Conservation (phyloP, 2,888 invertebrate genomes). For the Idaea straminata region DNA sequence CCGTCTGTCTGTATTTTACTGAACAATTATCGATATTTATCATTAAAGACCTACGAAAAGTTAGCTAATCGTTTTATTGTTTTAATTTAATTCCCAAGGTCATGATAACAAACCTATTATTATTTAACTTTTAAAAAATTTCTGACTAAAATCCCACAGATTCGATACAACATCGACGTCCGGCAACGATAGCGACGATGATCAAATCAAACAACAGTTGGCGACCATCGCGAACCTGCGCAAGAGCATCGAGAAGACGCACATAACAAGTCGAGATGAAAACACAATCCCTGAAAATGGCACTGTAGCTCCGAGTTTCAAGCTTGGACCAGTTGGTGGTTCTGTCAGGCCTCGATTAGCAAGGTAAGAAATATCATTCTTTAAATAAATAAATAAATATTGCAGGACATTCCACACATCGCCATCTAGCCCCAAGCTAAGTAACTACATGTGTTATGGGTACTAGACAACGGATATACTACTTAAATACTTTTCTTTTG, state of each 20-base stretch:
- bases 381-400: too few relatives aligned
- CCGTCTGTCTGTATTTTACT: too few relatives aligned
- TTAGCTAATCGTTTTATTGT: too few relatives aligned
- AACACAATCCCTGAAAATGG: slow-evolving; percentile 66
- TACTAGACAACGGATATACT: too few relatives aligned
- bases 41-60: too few relatives aligned
- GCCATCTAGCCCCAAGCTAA: too few relatives aligned
- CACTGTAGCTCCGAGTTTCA: slow-evolving; percentile 81
- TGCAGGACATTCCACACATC: too few relatives aligned
- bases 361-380: slow-evolving; percentile 13
- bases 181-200: slow-evolving; percentile 85
- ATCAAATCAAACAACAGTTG: slow-evolving; percentile 57
- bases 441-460: too few relatives aligned
- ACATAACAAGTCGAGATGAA: slow-evolving; percentile 64
- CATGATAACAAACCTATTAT: too few relatives aligned
- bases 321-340: slow-evolving; percentile 81
- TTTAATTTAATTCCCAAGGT: too few relatives aligned
- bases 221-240: slow-evolving; percentile 66
- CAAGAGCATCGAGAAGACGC: slow-evolving; percentile 71
- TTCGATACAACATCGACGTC: slow-evolving; percentile 82
- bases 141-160: slow-evolving; percentile 37
- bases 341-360: slow-evolving; percentile 64
- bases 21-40: too few relatives aligned
- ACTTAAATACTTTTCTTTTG: too few relatives aligned
- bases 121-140: not conserved